phyloP scores from a whole-genome alignment of 2,888 invertebrate genomes.

The Tipula vernalis region DNA sequence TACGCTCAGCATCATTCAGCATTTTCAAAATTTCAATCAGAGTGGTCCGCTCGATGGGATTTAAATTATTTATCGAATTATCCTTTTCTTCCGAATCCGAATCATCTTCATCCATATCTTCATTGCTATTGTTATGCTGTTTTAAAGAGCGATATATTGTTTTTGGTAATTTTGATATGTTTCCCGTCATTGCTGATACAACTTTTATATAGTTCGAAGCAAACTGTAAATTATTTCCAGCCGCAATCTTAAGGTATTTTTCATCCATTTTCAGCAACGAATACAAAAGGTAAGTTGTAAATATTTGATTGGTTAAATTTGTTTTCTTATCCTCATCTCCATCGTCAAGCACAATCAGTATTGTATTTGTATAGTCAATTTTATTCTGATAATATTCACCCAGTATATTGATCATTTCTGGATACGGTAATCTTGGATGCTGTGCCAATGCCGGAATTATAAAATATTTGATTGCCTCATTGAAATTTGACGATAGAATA shows the following conservation, averaged over 20 bases:
- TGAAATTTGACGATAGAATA: slow-evolving; percentile 52
- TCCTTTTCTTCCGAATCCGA: slow-evolving; percentile 24
- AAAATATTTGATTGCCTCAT: slow-evolving; percentile 53
- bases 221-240: not conserved
- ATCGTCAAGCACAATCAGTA: slow-evolving; percentile 19
- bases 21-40: slow-evolving; percentile 40
- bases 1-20: slow-evolving; percentile 51
- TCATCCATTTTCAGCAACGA: slow-evolving; percentile 31
- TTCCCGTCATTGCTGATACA: slow-evolving; percentile 30
- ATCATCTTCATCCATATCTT: slow-evolving; percentile 18
- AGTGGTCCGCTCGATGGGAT: slow-evolving; percentile 26
- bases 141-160: slow-evolving; percentile 18
- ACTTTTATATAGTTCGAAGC: slow-evolving; percentile 27
- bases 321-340: not conserved
- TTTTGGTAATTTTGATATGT: slow-evolving; percentile 30
- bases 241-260: not conserved
- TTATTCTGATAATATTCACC: slow-evolving; percentile 32
- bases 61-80: slow-evolving; percentile 15
- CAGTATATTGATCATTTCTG: slow-evolving; percentile 37
- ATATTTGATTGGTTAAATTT: not conserved
- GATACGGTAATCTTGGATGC: slow-evolving; percentile 40
- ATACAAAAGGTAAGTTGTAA: slow-evolving; percentile 30
- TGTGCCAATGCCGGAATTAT: slow-evolving; percentile 55
- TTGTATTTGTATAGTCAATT: slow-evolving; percentile 18
- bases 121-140: slow-evolving; percentile 23